Conservation (phyloP, 2,797 vertebrate genomes). For the Champsocephalus gunnari region DNA sequence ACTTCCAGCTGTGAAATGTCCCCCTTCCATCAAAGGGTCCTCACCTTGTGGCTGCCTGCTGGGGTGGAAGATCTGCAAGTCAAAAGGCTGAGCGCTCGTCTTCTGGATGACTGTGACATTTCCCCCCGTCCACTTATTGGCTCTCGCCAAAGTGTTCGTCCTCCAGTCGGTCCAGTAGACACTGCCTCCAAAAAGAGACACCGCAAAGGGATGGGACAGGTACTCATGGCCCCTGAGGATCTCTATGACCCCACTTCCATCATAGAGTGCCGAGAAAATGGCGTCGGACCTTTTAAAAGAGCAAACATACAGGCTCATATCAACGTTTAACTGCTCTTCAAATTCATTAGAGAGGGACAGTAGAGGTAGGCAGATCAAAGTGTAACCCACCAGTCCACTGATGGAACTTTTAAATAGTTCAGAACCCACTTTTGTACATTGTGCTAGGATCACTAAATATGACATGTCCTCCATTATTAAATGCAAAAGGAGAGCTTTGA, state of each 20-base stretch:
- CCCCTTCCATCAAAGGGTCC: constrained; percentile 4
- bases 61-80: constrained; percentile 97
- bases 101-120: constrained; percentile 99
- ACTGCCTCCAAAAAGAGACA: constrained; percentile 95
- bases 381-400: constrained; percentile 25
- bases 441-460: constrained; percentile 52
- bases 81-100: constrained; percentile 98
- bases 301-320: constrained; percentile 36
- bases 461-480: constrained; percentile 61
- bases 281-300: constrained; percentile 92
- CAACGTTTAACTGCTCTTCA: constrained; percentile 46
- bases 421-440: constrained; percentile 46
- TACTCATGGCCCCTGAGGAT: constrained; percentile 97
- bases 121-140: constrained; percentile 97
- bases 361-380: constrained; percentile 45
- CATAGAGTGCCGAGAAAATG: constrained; percentile 97
- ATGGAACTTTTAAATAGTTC: constrained; percentile 58
- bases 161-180: constrained; percentile 99
- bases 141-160: constrained; percentile 96
- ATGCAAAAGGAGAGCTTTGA: constrained; percentile 20
- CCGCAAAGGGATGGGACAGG: constrained; percentile 97
- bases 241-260: constrained; percentile 94
- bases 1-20: not conserved
- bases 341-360: constrained; percentile 27
- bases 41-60: constrained; percentile 96